Conservation (phyloP, 92 coral and sea anemone species). For the Epizoanthus rinbou region DNA sequence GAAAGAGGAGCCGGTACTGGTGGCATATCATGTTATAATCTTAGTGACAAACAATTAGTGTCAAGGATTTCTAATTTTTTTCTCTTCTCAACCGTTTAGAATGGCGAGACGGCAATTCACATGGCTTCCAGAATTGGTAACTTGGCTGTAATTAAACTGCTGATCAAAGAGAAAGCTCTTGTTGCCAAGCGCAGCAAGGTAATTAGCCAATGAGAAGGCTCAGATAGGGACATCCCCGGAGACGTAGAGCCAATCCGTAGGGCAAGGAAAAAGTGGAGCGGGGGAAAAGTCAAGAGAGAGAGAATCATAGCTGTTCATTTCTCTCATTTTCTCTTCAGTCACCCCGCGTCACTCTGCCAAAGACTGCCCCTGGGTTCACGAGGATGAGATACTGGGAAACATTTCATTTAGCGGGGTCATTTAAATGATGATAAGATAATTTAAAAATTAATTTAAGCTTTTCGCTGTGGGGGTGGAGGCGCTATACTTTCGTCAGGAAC, state of each 20-base stretch:
- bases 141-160: constrained; percentile 70
- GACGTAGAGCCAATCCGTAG: no score
- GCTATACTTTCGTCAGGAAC: no score
- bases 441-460: no score
- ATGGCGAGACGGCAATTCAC: constrained; percentile 94
- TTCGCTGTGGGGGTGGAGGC: no score
- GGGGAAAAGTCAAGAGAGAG: no score
- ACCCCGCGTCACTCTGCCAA: background rate
- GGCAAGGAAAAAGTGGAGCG: no score
- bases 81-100: constrained; percentile 41
- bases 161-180: constrained; percentile 80
- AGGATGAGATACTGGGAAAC: no score
- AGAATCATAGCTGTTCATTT: background rate
- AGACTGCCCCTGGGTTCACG: no score
- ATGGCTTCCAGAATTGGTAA: constrained; percentile 92
- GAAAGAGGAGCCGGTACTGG: no score
- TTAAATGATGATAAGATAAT: no score
- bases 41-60: background rate
- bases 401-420: no score
- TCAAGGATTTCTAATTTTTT: background rate
- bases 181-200: constrained; percentile 89
- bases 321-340: background rate
- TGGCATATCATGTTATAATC: background rate
- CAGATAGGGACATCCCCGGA: no score
- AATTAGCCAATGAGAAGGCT: background rate